A percentile compares a stretch with the other conserved stretches of the same genome.
Conservation (phyloP, 1,140 invertebrate genomes). For the Adoxophyes honmai region DNA sequence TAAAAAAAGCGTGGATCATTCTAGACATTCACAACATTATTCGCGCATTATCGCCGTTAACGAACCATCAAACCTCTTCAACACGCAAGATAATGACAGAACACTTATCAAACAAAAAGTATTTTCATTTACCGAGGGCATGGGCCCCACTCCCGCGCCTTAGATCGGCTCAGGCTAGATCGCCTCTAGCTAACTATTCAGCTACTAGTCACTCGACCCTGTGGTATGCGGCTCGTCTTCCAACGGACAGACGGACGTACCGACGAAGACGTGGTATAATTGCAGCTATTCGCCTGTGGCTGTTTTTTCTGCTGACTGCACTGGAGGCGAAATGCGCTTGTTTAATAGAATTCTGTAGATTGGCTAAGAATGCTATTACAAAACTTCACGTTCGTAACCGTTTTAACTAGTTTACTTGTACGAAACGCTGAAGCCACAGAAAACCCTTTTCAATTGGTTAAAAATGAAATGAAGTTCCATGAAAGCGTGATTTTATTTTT, state of each 20-base stretch:
- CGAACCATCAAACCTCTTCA: slow-evolving; percentile 27
- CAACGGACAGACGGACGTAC: slow-evolving; percentile 47
- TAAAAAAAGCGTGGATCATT: no score
- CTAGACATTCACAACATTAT: no score
- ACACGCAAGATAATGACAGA: slow-evolving; percentile 48
- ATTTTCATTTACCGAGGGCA: slow-evolving; percentile 65
- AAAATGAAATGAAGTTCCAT: no score
- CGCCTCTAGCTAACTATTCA: slow-evolving; percentile 49
- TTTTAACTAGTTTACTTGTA: no score
- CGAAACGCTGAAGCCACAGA: no score
- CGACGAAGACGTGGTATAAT: slow-evolving; percentile 56
- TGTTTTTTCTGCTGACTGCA: slow-evolving; percentile 36
- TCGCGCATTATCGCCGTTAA: no score
- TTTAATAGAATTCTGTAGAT: no score
- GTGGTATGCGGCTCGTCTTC: slow-evolving; percentile 62
- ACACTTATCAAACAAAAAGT: slow-evolving; percentile 61
- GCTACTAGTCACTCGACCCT: slow-evolving; percentile 75
- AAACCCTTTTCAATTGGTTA: no score
- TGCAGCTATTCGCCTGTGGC: slow-evolving; percentile 56
- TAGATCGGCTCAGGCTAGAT: slow-evolving; percentile 37
- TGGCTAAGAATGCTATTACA: no score
- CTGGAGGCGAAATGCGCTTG: no score
- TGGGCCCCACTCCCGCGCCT: slow-evolving; percentile 51
- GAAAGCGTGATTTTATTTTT: no score
- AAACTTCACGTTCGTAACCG: no score